Conservation (phyloP, 2,797 vertebrate genomes). For the Ctenochaetus hawaiiensis region DNA sequence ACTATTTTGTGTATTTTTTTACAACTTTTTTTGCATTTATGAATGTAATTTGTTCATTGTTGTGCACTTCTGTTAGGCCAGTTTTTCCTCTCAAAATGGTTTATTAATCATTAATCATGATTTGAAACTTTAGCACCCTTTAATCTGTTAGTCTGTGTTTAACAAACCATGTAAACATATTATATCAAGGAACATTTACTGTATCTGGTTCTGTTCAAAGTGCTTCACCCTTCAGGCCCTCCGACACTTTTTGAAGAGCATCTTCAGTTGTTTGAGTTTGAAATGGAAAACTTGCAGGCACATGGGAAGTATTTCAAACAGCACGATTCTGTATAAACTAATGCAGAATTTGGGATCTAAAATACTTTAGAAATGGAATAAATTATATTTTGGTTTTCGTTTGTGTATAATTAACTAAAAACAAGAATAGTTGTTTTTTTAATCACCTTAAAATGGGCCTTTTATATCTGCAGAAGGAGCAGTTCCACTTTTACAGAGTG, state of each 20-base stretch:
- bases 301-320: slow-evolving; percentile 40
- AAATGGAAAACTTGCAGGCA: slow-evolving; percentile 14
- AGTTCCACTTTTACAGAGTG: too few relatives aligned
- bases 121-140: slow-evolving; percentile 32
- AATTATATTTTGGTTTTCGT: too few relatives aligned
- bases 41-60: slow-evolving; percentile 45
- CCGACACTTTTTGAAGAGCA: slow-evolving; percentile 42
- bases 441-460: too few relatives aligned
- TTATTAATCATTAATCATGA: neutral
- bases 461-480: too few relatives aligned
- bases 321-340: too few relatives aligned
- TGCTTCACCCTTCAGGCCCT: slow-evolving; percentile 21
- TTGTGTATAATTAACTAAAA: too few relatives aligned
- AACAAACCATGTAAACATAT: slow-evolving; percentile 16
- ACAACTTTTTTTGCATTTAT: slow-evolving; percentile 29
- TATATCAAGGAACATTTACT: neutral
- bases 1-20: slow-evolving; percentile 16
- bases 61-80: slow-evolving; percentile 24
- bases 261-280: slow-evolving; percentile 13
- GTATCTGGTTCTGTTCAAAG: slow-evolving; percentile 21
- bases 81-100: neutral
- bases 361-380: too few relatives aligned
- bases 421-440: too few relatives aligned
- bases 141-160: slow-evolving; percentile 29
- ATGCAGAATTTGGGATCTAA: too few relatives aligned